Conservation (phyloP, 2,888 invertebrate species). For the Dasypolia templi region DNA sequence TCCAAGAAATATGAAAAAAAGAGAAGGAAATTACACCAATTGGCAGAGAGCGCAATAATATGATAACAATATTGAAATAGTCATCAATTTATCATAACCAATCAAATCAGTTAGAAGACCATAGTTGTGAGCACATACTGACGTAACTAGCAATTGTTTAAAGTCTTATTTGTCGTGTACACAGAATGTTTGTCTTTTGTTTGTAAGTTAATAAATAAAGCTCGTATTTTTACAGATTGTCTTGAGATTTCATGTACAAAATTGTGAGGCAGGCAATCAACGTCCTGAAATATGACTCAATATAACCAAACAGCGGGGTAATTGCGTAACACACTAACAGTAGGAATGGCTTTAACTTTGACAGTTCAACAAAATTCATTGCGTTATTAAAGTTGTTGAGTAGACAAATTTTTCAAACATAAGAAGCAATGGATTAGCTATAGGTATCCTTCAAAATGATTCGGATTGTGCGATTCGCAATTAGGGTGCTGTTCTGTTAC, state of each 20-base stretch:
- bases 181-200: not conserved
- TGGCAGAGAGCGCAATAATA: slow-evolving; percentile 30
- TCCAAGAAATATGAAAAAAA: slow-evolving; percentile 1
- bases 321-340: too few species aligned
- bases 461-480: too few species aligned
- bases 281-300: not conserved
- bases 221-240: too few species aligned
- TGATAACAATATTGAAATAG: not conserved
- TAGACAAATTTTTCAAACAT: too few species aligned
- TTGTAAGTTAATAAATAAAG: not conserved
- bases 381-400: too few species aligned
- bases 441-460: too few species aligned
- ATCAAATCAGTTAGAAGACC: not conserved
- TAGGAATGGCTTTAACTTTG: too few species aligned
- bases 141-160: not conserved
- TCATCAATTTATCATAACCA: not conserved
- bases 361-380: too few species aligned
- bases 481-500: too few species aligned
- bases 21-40: not conserved
- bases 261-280: not conserved
- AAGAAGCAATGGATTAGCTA: too few species aligned
- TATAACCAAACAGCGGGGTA: not conserved
- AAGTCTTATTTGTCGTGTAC: not conserved
- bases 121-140: not conserved
- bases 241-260: not conserved